Conservation (phyloP, 2,888 invertebrate species). For the Drosophila robusta region DNA sequence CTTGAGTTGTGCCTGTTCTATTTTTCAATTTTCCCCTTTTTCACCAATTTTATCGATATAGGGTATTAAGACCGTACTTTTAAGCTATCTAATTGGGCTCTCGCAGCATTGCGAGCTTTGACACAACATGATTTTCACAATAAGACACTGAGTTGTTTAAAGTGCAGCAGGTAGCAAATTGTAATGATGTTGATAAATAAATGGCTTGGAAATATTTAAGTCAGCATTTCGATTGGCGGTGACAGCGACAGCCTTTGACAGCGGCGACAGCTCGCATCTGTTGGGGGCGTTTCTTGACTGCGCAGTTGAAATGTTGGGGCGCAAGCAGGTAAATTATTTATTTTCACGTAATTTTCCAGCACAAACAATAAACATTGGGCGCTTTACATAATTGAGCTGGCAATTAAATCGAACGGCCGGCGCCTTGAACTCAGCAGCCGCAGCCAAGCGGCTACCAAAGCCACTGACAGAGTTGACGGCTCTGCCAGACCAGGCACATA, state of each 20-base stretch:
- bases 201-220: constrained; percentile 79
- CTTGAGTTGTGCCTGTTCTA: too few species aligned
- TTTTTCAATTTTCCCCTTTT: background rate
- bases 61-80: background rate
- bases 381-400: constrained; percentile 75
- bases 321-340: constrained; percentile 74
- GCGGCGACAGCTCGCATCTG: constrained; percentile 40
- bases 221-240: constrained; percentile 59
- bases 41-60: background rate
- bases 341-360: constrained; percentile 75
- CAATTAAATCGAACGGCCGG: constrained; percentile 67
- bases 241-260: constrained; percentile 46
- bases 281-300: constrained; percentile 20
- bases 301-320: constrained; percentile 65
- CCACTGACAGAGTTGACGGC: constrained; percentile 41
- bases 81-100: constrained; percentile 8
- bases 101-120: constrained; percentile 1
- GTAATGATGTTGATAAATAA: constrained; percentile 80
- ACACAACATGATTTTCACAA: constrained; percentile 3
- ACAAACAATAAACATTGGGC: constrained; percentile 68
- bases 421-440: constrained; percentile 20
- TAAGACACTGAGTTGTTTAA: background rate
- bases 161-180: constrained; percentile 63
- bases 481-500: constrained; percentile 34
- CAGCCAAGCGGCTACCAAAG: constrained; percentile 27